These are phyloP conservation scores for Diaphora mendica DNA, from an alignment of 2,888 invertebrate species.

Conservation along the genomic window DNA sequence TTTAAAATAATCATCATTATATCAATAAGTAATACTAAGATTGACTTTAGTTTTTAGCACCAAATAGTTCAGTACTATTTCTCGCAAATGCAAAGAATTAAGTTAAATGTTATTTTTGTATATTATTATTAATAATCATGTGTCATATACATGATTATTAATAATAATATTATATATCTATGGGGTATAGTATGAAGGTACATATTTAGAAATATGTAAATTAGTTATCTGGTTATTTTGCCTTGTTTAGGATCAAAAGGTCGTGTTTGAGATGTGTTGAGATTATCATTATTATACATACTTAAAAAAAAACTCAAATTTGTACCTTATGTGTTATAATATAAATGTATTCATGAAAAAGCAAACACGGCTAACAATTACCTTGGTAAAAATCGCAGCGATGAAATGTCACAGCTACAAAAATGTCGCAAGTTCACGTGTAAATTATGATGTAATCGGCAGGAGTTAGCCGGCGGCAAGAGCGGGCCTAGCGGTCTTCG, in stretches of 20 bases:
- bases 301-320: no score
- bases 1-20: not conserved
- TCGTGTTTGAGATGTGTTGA: no score
- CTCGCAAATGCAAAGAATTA: not conserved
- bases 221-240: not conserved
- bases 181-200: no score
- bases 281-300: no score
- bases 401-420: slow-evolving; percentile 12
- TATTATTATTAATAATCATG: not conserved
- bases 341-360: not conserved
- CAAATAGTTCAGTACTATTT: not conserved
- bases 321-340: not conserved
- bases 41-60: not conserved
- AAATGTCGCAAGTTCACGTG: slow-evolving; percentile 20
- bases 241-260: no score
- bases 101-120: not conserved
- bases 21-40: not conserved
- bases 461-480: slow-evolving; percentile 82
- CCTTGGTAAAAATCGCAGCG: not conserved
- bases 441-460: slow-evolving; percentile 28
- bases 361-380: not conserved
- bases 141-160: no score
- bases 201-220: no score
- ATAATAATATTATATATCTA: no score
- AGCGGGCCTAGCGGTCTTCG: slow-evolving; percentile 73